Evolutionary conservation across 2,113 vertebrate species (phyloP).

Genomic region (Dolichotis patagonum): DNA sequence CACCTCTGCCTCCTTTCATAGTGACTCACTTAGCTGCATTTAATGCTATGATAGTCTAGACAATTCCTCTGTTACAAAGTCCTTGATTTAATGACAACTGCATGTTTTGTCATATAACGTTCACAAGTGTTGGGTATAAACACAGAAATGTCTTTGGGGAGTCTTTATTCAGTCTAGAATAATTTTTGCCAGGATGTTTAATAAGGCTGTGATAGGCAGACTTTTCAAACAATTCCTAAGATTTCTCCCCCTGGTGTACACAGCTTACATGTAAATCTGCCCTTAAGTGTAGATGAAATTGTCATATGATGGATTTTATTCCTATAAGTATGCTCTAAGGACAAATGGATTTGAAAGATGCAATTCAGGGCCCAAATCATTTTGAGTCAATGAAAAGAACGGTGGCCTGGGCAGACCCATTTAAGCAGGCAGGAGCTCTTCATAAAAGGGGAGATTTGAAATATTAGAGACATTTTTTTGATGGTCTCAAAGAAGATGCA

Average conservation of each 20-base stretch:
- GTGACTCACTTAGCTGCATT: background rate
- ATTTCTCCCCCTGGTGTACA: background rate
- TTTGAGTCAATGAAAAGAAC: background rate
- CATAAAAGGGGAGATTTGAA: background rate
- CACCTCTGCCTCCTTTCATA: background rate
- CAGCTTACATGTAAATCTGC: background rate
- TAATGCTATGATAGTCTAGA: background rate
- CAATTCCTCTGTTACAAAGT: background rate
- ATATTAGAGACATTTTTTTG: background rate
- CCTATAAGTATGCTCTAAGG: background rate
- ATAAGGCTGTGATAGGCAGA: background rate
- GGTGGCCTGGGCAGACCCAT: background rate
- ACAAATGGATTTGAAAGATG: background rate
- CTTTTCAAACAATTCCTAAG: background rate
- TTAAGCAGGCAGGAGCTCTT: background rate
- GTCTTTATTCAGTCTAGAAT: background rate
- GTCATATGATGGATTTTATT: background rate
- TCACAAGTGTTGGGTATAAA: background rate
- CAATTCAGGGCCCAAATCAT: background rate
- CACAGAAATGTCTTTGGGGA: background rate
- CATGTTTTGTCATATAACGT: background rate
- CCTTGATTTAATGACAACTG: background rate
- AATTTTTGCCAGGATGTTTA: background rate
- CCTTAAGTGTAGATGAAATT: background rate
- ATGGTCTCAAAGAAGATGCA: background rate